Conservation (phyloP, 2,888 invertebrate genomes). For the Rhamnusium bicolor region DNA sequence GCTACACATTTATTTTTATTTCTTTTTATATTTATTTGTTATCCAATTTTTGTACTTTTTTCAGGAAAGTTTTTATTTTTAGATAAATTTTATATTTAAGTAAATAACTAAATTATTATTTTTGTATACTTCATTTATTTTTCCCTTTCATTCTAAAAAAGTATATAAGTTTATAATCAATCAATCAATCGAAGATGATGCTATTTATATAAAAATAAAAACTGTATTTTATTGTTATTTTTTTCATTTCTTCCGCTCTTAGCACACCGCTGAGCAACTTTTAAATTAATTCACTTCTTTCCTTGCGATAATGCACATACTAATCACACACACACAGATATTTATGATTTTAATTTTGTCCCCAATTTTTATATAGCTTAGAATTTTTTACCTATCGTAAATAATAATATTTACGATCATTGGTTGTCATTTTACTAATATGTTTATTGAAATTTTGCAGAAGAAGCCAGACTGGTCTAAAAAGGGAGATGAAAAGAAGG, state of each 20-base stretch:
- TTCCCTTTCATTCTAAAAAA: not conserved
- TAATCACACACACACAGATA: not conserved
- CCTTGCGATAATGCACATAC: slow-evolving; percentile 16
- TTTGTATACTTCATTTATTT: not conserved
- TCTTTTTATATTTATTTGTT: not conserved
- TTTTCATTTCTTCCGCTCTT: not conserved
- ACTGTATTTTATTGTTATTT: not conserved
- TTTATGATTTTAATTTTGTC: slow-evolving; percentile 4
- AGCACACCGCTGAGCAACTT: not conserved
- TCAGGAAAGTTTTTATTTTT: not conserved
- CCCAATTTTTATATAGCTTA: not conserved
- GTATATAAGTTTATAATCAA: not conserved
- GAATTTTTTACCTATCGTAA: slow-evolving; percentile 1
- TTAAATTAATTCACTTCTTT: slow-evolving; percentile 26
- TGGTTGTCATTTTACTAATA: not conserved
- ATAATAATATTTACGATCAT: not conserved
- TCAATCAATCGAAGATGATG: not conserved
- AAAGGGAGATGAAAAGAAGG: slow-evolving; percentile 88
- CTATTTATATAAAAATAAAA: not conserved
- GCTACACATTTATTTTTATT: not conserved
- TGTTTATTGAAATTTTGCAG: slow-evolving; percentile 74
- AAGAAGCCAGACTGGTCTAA: slow-evolving; percentile 97
- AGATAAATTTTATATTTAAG: not conserved
- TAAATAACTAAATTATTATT: not conserved
- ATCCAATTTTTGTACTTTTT: not conserved